Conservation (phyloP, 2,888 invertebrate species). For the Drosophila buzzatii region DNA sequence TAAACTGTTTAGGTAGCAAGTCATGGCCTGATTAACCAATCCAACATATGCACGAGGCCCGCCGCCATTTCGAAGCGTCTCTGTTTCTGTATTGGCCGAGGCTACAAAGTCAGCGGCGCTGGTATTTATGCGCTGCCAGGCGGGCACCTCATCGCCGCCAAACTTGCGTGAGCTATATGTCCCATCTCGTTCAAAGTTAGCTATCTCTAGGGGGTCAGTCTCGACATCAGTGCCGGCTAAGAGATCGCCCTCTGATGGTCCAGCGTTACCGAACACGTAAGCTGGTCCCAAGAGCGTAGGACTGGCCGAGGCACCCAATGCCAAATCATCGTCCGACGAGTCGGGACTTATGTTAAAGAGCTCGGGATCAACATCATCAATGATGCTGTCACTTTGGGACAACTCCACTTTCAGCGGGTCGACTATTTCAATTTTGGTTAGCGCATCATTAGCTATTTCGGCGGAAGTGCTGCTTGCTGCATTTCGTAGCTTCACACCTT, state of each 20-base stretch:
- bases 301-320: slow-evolving; percentile 85
- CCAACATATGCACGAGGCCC: slow-evolving; percentile 88
- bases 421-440: slow-evolving; percentile 52
- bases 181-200: slow-evolving; percentile 18
- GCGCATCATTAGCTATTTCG: slow-evolving; percentile 26
- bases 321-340: slow-evolving; percentile 84
- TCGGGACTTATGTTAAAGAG: slow-evolving; percentile 81
- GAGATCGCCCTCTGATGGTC: slow-evolving; percentile 46
- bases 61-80: slow-evolving; percentile 27
- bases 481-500: slow-evolving; percentile 15
- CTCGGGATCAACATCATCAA: slow-evolving; percentile 62
- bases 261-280: slow-evolving; percentile 38
- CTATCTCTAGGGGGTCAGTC: slow-evolving; percentile 8
- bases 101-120: slow-evolving; percentile 47
- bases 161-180: slow-evolving; percentile 44
- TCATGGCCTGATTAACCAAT: slow-evolving; percentile 96
- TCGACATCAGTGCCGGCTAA: slow-evolving; percentile 23
- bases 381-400: slow-evolving; percentile 37
- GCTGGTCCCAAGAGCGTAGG: slow-evolving; percentile 71
- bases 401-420: slow-evolving; percentile 45
- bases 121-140: slow-evolving; percentile 38
- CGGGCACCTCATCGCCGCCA: slow-evolving; percentile 56
- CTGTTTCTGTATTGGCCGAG: slow-evolving; percentile 53
- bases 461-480: slow-evolving; percentile 10
- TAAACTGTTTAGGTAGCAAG: slow-evolving; percentile 95